Percentiles rank a stretch among this genome's conserved stretches.
Evolutionary conservation across 2,888 invertebrate species (phyloP).

Genomic region (Junonia oenone): DNA sequence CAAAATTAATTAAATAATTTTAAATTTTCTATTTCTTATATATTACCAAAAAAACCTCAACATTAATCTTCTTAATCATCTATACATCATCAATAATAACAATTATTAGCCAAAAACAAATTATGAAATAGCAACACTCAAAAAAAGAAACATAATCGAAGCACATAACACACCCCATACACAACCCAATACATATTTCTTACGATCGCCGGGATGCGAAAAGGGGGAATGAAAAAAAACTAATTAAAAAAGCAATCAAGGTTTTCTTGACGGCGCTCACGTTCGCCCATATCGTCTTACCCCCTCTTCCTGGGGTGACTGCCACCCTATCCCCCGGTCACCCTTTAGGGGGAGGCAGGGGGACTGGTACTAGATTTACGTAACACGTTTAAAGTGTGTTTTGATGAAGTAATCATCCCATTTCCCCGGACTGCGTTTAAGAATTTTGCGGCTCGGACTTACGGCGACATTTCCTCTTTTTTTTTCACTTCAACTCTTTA

Average conservation of each 20-base stretch:
- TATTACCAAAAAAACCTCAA: too few species aligned
- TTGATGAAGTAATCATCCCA: slow-evolving; percentile 80
- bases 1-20: too few species aligned
- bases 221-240: slow-evolving; percentile 74
- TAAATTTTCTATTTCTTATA: too few species aligned
- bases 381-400: slow-evolving; percentile 80
- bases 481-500: slow-evolving; percentile 67
- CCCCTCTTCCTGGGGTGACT: slow-evolving; percentile 61
- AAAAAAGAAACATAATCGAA: slow-evolving; percentile 35
- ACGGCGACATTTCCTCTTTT: slow-evolving; percentile 52
- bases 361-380: slow-evolving; percentile 77
- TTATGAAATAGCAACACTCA: neutral
- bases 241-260: slow-evolving; percentile 81
- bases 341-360: slow-evolving; percentile 59
- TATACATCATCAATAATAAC: too few species aligned
- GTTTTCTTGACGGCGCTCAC: slow-evolving; percentile 80
- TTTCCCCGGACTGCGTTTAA: slow-evolving; percentile 77
- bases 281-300: slow-evolving; percentile 80
- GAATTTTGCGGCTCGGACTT: slow-evolving; percentile 72
- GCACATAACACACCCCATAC: slow-evolving; percentile 43
- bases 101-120: neutral
- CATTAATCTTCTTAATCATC: too few species aligned
- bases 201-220: slow-evolving; percentile 68
- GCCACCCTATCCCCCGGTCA: slow-evolving; percentile 45
- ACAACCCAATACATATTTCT: slow-evolving; percentile 68